Evolutionary conservation across 2,888 invertebrate genomes (phyloP).

Genomic region (Brachyopa scutellaris): DNA sequence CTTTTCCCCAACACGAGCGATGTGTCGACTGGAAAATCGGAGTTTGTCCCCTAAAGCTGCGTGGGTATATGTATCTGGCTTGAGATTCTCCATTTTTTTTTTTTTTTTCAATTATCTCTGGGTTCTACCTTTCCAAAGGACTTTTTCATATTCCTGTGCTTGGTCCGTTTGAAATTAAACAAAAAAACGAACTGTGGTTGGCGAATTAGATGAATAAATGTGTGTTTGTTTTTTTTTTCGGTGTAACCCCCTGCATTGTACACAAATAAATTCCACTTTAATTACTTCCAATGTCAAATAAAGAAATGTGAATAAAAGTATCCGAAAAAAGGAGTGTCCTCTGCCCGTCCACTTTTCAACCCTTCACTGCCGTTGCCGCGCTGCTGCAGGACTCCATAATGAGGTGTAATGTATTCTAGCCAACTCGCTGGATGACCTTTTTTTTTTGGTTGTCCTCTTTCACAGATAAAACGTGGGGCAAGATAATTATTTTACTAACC

Average conservation of each 20-base stretch:
- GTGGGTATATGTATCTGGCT: neutral
- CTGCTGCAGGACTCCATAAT: constrained; percentile 28
- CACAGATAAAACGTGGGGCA: constrained; percentile 25
- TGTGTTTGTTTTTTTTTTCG: neutral
- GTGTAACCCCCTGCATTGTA: constrained; percentile 11
- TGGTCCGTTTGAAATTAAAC: neutral
- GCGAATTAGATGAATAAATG: constrained; percentile 40
- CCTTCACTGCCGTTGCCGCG: constrained; percentile 21
- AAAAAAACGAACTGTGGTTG: constrained; percentile 44
- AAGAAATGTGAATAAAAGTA: constrained; percentile 52
- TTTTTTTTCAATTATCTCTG: constrained; percentile 28
- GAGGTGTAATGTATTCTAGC: constrained; percentile 51
- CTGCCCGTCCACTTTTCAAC: constrained; percentile 12
- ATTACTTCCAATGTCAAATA: constrained; percentile 68
- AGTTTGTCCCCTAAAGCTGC: constrained; percentile 13
- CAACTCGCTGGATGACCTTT: constrained; percentile 30
- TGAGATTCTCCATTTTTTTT: constrained; percentile 9
- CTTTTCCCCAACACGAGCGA: constrained; percentile 21
- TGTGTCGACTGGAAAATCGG: constrained; percentile 8
- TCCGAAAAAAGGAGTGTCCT: neutral
- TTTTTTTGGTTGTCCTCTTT: neutral
- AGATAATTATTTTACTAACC: constrained; percentile 64
- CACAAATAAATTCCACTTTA: constrained; percentile 62
- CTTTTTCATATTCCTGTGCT: neutral
- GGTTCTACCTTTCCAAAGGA: constrained; percentile 18